phyloP scores from a whole-genome alignment of 2,888 invertebrate genomes.

The Philopedon plagiatum region DNA sequence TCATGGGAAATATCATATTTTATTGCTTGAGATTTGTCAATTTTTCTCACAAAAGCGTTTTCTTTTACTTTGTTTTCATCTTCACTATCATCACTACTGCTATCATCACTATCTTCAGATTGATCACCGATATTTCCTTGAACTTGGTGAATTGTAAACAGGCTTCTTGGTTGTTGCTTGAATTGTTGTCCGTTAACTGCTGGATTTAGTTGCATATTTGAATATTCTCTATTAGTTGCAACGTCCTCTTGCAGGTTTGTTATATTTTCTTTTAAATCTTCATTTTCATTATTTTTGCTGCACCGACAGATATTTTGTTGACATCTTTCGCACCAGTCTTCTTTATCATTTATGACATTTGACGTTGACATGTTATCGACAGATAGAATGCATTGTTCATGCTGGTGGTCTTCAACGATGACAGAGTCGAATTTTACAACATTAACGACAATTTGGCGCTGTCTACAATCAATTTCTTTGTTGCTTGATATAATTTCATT shows the following conservation, averaged over 20 bases:
- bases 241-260: background rate
- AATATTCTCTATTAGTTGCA: background rate
- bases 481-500: background rate
- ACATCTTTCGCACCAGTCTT: slow-evolving; percentile 8
- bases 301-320: slow-evolving; percentile 1
- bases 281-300: background rate
- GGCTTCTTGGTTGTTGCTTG: slow-evolving; percentile 17
- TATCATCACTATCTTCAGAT: slow-evolving; percentile 15
- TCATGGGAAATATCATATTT: slow-evolving; percentile 28
- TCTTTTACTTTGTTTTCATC: slow-evolving; percentile 51
- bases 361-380: slow-evolving; percentile 2
- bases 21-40: slow-evolving; percentile 52
- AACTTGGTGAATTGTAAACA: slow-evolving; percentile 21
- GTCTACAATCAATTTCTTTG: background rate
- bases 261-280: background rate
- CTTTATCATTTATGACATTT: background rate
- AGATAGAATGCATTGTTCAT: background rate
- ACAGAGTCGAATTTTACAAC: background rate
- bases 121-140: slow-evolving; percentile 1
- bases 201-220: background rate
- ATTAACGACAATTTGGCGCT: background rate
- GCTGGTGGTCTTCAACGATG: background rate
- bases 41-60: slow-evolving; percentile 53
- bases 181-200: background rate
- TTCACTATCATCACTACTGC: slow-evolving; percentile 29